Evolutionary conservation across 1,140 invertebrate species (phyloP), one percentile per base, ranked within the genome.

Genomic region (Macrobrachium nipponense): DNA sequence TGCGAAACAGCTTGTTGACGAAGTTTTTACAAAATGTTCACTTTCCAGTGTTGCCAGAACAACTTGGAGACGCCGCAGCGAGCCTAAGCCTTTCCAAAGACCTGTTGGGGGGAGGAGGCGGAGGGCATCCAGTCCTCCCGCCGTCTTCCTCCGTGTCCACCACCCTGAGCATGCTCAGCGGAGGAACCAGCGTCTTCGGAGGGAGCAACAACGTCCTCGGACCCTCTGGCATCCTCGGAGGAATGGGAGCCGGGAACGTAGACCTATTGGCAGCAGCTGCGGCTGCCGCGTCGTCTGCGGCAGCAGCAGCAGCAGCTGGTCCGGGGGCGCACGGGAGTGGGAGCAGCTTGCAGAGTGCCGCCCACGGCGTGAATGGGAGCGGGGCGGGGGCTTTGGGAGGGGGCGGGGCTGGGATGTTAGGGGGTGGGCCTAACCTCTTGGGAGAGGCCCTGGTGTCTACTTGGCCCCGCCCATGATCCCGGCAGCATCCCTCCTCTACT

Each of bases 131-230:
- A 2, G 17, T 62, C 23, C 68, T 70, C 20, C 20, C 68, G n/a
- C 68, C n/a, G n/a, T n/a, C 68, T 14, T 70, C 68, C 60, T 82
- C 81, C 70, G 72, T 82, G 51, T 68, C 81, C 70, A 82, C 81
- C 58, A 64, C 82, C 72, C 43, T 83, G 18, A 72, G 82, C 11
- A 83, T 83, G 60, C 73, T 83, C 14, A 73, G 82, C n/a, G 81
- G n/a, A 15, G 80, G 80, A 27, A 15, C 36, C 20, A 70, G 68
- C 59, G n/a, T 76, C 11, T 20, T 82, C 8, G 81, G 81, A 23
- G 70, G 68, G 23, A 43, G 20, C 5, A 43, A 14, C 5, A 27
- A 23, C 23, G 36, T 15, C 17, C 15, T 70, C 12, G 68, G n/a
- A 43, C 27, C 27, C 27, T 1, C 27, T 36, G 27, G 27, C 23